Percentiles rank a stretch among this genome's conserved stretches.
These are phyloP conservation scores for Oscheius onirici DNA, from an alignment of 2,888 invertebrate species.

Conservation along the genomic window DNA sequence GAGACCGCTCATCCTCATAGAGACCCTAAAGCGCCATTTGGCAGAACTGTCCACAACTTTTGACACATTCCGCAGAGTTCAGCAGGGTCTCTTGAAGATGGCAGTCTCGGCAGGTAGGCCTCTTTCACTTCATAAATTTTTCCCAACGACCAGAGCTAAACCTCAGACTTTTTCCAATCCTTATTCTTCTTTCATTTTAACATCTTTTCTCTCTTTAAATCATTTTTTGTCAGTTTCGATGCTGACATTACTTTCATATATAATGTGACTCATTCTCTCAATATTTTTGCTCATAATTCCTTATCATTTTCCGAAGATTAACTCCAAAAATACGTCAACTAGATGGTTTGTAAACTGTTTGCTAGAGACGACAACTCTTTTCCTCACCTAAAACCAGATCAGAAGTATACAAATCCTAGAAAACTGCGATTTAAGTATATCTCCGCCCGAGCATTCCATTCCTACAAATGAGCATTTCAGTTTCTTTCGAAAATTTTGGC, in stretches of 20 bases:
- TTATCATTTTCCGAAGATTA: not conserved
- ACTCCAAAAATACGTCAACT: too few species aligned
- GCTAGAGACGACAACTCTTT: not conserved
- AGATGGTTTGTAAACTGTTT: not conserved
- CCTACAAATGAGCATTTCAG: too few species aligned
- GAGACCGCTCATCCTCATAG: conserved; percentile 38
- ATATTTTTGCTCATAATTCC: not conserved
- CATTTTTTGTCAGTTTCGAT: not conserved
- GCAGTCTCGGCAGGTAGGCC: conserved; percentile 19
- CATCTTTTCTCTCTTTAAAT: not conserved
- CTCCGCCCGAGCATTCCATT: not conserved
- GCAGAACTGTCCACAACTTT: conserved; percentile 18
- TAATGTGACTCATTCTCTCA: not conserved
- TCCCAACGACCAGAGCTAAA: too few species aligned
- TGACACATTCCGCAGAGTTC: not conserved
- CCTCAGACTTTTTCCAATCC: not conserved
- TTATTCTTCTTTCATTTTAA: not conserved
- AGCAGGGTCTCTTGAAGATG: conserved; percentile 12
- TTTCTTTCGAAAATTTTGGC: too few species aligned
- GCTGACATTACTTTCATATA: too few species aligned
- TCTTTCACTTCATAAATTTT: not conserved
- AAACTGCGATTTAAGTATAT: not conserved
- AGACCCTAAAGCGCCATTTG: conserved; percentile 33
- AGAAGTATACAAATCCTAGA: not conserved
- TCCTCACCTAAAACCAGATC: conserved; percentile 2